Evolutionary conservation across 1,140 invertebrate species (phyloP).

Genomic region (Ips typographus): DNA sequence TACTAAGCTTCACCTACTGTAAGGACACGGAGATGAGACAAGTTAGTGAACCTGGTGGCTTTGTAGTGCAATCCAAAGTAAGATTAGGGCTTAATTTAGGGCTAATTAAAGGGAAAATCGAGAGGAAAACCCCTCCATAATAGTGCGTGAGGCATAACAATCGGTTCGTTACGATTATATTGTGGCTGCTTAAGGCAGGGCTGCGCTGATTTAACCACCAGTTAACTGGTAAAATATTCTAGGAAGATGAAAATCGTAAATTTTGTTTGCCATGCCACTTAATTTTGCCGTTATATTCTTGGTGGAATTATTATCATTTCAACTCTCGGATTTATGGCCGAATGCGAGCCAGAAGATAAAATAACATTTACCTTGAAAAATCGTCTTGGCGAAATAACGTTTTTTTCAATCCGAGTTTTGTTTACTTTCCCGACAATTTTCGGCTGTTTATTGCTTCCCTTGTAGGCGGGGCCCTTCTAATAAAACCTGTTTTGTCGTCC

Average conservation of each 20-base stretch:
- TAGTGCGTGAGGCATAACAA: too few species aligned
- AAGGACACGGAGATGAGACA: slow-evolving; percentile 9
- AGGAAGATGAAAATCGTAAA: not conserved
- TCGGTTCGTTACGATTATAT: too few species aligned
- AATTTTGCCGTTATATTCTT: not conserved
- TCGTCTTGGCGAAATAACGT: not conserved
- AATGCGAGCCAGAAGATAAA: slow-evolving; percentile 1
- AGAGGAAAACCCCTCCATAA: not conserved
- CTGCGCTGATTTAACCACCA: too few species aligned
- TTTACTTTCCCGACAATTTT: slow-evolving; percentile 7
- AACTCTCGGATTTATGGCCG: not conserved
- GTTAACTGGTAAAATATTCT: too few species aligned
- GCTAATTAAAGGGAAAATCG: slow-evolving; percentile 8
- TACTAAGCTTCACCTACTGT: slow-evolving; percentile 1
- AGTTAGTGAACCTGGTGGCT: slow-evolving; percentile 8
- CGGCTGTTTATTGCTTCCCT: slow-evolving; percentile 2
- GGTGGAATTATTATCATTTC: not conserved
- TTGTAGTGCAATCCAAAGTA: slow-evolving; percentile 12
- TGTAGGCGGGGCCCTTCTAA: not conserved
- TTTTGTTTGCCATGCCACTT: slow-evolving; percentile 2
- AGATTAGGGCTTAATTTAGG: slow-evolving; percentile 8
- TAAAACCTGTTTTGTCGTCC: not conserved
- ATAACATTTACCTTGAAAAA: slow-evolving; percentile 3
- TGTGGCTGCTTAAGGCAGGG: too few species aligned
- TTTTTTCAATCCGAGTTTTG: slow-evolving; percentile 2